Evolutionary conservation across 2,797 vertebrate species (phyloP).

Genomic region (Crocodylus rhombifer): DNA sequence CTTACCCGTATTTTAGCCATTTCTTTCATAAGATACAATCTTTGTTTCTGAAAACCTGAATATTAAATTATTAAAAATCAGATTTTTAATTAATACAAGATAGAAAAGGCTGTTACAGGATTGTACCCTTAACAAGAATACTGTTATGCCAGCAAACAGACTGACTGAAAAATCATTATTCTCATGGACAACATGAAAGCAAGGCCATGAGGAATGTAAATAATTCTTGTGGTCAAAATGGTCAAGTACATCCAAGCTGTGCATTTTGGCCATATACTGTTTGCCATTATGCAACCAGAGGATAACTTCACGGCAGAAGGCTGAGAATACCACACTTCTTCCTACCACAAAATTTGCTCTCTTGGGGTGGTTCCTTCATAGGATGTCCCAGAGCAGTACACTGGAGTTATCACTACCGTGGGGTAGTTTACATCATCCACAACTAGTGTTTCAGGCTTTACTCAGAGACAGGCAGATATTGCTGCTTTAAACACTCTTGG

Average conservation of each 20-base stretch:
- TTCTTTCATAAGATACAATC: background rate
- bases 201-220: background rate
- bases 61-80: background rate
- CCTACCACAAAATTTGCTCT: accelerated
- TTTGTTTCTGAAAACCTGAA: background rate
- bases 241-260: background rate
- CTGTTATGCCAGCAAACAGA: background rate
- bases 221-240: background rate
- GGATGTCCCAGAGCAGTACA: background rate
- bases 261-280: background rate
- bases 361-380: too few relatives aligned
- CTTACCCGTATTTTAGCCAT: background rate
- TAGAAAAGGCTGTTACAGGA: background rate
- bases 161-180: background rate
- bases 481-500: background rate
- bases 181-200: background rate
- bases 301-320: background rate
- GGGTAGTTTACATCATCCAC: background rate
- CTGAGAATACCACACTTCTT: background rate
- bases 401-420: background rate
- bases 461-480: background rate
- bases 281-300: background rate
- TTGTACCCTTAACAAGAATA: background rate
- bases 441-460: background rate
- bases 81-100: background rate